phyloP scores from a whole-genome alignment of 1,140 invertebrate species.

The Rhagoletis zephyria region DNA sequence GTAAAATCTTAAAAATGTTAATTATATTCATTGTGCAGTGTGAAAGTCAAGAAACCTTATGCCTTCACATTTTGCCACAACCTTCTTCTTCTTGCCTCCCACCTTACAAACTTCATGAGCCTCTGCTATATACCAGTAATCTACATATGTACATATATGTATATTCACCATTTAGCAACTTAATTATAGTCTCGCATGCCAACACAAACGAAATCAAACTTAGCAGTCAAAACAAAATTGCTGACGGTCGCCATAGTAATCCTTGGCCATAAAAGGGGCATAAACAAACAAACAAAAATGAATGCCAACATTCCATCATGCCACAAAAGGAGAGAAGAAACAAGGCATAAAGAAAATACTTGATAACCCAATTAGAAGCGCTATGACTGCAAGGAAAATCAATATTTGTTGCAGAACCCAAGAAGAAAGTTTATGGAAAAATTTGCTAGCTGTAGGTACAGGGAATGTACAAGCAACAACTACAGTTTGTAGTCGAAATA shows the following conservation, averaged over 20 bases:
- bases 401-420: background rate
- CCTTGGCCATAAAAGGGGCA: conserved; percentile 11
- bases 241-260: conserved; percentile 10
- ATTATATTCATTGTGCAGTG: too few relatives aligned
- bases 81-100: too few relatives aligned
- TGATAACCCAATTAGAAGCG: conserved; percentile 25
- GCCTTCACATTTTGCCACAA: too few relatives aligned
- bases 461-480: background rate
- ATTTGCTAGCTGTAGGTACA: background rate
- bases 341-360: background rate
- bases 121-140: background rate
- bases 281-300: background rate
- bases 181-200: background rate
- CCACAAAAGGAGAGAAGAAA: background rate
- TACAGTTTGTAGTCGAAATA: too few relatives aligned
- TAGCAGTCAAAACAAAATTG: conserved; percentile 29
- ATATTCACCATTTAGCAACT: background rate
- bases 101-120: background rate
- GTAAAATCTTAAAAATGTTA: too few relatives aligned
- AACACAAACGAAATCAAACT: conserved; percentile 15
- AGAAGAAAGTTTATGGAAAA: background rate
- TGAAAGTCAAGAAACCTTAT: too few relatives aligned
- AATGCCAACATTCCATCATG: background rate
- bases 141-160: background rate
- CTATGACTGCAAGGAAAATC: background rate